Evolutionary conservation across 2,797 vertebrate species (phyloP).

Genomic region (Calcarius lapponicus): DNA sequence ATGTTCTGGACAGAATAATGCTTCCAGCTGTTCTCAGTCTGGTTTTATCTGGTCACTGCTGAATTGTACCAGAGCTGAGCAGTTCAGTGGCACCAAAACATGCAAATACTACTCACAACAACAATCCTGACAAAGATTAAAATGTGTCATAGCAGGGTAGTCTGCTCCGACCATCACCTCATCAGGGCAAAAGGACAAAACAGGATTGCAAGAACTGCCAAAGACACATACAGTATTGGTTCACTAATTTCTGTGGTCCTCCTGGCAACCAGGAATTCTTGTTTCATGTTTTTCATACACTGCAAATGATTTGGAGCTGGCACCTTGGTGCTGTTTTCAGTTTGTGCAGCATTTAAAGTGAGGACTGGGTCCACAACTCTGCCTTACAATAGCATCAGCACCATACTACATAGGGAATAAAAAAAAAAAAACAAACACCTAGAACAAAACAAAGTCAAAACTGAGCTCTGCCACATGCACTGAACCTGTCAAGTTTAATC

Average conservation of each 20-base stretch:
- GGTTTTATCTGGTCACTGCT: neutral
- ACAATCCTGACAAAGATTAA: neutral
- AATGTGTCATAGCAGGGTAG: neutral
- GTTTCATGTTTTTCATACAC: neutral
- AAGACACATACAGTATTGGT: neutral
- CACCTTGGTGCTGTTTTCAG: neutral
- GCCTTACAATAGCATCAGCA: neutral
- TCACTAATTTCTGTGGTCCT: neutral
- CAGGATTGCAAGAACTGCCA: neutral
- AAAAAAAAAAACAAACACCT: neutral
- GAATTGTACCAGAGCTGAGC: neutral
- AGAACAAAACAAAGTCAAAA: neutral
- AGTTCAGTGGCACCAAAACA: neutral
- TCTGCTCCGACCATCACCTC: neutral
- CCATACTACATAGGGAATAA: fast-evolving
- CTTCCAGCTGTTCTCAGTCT: neutral
- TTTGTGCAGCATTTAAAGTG: neutral
- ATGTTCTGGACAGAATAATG: neutral
- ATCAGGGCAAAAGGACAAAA: neutral
- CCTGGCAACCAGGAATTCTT: neutral
- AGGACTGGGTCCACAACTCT: neutral
- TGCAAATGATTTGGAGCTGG: neutral
- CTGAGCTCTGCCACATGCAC: neutral
- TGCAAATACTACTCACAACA: neutral
- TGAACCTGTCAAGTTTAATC: neutral